Percentiles rank a stretch among this genome's conserved stretches.
Evolutionary conservation across 1,140 invertebrate species (phyloP).

Genomic region (Drosophila chauvacae): DNA sequence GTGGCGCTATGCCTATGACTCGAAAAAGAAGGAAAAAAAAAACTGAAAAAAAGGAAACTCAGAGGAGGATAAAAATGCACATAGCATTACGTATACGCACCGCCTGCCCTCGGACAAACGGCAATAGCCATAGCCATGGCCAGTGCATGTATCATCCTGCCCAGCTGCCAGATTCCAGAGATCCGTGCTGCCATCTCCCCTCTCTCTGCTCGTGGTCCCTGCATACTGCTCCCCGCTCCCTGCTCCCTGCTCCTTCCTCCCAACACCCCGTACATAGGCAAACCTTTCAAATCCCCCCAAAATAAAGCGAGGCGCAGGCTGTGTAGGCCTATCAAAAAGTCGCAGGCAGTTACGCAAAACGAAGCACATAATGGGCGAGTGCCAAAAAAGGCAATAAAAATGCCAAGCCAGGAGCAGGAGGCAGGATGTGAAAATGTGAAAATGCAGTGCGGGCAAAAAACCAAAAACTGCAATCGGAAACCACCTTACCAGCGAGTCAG

Average conservation of each 20-base stretch:
- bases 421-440: constrained; percentile 28
- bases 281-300: constrained; percentile 72
- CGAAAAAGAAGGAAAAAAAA: constrained; percentile 2
- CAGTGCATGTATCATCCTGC: constrained; percentile 19
- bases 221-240: no score
- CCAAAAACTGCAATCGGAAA: constrained; percentile 36
- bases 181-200: neutral
- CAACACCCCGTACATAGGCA: constrained; percentile 59
- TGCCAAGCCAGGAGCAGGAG: constrained; percentile 17
- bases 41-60: neutral
- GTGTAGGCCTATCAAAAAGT: constrained; percentile 82
- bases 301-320: constrained; percentile 55
- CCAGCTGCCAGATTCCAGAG: constrained; percentile 1
- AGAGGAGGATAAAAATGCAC: constrained; percentile 40
- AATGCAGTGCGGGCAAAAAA: constrained; percentile 37
- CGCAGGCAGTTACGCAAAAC: constrained; percentile 56
- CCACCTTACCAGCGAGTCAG: constrained; percentile 30
- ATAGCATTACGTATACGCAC: constrained; percentile 75
- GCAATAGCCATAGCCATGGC: neutral
- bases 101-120: constrained; percentile 17
- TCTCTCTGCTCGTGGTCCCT: neutral
- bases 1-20: constrained; percentile 34
- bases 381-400: constrained; percentile 58
- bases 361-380: constrained; percentile 75
- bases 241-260: neutral